Evolutionary conservation across 2,113 vertebrate species (phyloP).

Genomic region (Indicator indicator): DNA sequence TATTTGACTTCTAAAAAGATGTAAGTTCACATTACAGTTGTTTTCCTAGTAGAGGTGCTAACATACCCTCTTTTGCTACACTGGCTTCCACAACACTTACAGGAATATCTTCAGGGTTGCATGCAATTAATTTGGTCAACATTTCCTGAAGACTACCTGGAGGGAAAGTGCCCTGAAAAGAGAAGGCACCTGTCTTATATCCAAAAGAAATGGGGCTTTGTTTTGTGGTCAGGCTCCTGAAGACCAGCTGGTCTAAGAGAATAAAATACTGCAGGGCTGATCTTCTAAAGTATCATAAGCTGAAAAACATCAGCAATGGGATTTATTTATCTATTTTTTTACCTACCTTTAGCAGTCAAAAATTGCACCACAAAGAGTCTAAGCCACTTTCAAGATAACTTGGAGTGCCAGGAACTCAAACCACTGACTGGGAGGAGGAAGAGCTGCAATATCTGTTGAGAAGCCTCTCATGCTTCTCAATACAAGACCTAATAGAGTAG

Average conservation of each 20-base stretch:
- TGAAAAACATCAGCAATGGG: background rate
- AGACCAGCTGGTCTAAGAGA: background rate
- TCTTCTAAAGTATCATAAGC: background rate
- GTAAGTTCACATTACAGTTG: background rate
- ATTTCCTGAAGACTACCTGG: background rate
- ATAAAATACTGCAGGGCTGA: background rate
- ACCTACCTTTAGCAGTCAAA: background rate
- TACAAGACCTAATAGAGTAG: background rate
- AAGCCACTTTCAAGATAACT: background rate
- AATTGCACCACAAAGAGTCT: background rate
- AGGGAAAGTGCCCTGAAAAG: background rate
- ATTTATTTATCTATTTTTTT: background rate
- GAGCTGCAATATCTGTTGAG: background rate
- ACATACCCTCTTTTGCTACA: background rate
- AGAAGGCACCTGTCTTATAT: background rate
- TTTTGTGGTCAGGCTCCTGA: background rate
- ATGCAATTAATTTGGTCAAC: background rate
- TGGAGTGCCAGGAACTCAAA: constrained; percentile 11
- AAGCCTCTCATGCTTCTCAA: background rate
- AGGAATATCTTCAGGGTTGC: background rate
- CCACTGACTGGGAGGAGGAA: background rate
- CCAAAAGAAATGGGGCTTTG: background rate
- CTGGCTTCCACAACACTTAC: background rate
- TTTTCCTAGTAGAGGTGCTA: background rate
- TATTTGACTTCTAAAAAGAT: background rate